A percentile compares a stretch with the other conserved stretches of the same genome.
Evolutionary conservation across 2,888 invertebrate species (phyloP).

Genomic region (Bombylius discolor): DNA sequence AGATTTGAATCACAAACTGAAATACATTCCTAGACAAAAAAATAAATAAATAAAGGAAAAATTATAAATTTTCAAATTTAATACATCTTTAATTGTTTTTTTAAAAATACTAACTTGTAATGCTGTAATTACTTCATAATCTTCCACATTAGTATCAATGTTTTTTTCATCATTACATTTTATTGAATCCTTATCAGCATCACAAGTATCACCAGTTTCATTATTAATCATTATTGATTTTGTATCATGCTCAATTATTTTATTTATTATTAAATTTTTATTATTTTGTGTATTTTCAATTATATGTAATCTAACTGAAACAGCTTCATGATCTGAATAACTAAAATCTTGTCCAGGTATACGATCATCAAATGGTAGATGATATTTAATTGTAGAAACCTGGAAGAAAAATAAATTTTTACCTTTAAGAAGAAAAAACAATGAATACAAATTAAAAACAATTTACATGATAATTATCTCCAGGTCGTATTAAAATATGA

Average conservation of each 20-base stretch:
- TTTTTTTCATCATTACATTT: background rate
- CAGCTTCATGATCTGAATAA: constrained; percentile 85
- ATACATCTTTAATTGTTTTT: too few species aligned
- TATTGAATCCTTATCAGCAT: background rate
- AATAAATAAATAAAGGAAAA: background rate
- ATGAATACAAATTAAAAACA: background rate
- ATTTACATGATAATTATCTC: constrained; percentile 17
- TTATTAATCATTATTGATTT: background rate
- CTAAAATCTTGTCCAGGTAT: constrained; percentile 61
- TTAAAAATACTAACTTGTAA: background rate
- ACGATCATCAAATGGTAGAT: constrained; percentile 57
- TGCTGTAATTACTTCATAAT: background rate
- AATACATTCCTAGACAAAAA: constrained; percentile 22
- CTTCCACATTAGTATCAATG: background rate
- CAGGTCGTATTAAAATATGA: constrained; percentile 63
- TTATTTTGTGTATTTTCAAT: background rate
- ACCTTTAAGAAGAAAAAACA: background rate
- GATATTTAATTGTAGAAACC: constrained; percentile 43
- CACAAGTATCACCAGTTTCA: background rate
- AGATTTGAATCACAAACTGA: constrained; percentile 29
- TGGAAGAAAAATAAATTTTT: constrained; percentile 16
- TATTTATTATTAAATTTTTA: background rate
- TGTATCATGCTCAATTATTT: background rate
- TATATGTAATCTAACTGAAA: constrained; percentile 43
- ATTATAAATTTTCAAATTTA: background rate